phyloP scores from a whole-genome alignment of 2,113 vertebrate species.

The Dasyornis broadbenti region DNA sequence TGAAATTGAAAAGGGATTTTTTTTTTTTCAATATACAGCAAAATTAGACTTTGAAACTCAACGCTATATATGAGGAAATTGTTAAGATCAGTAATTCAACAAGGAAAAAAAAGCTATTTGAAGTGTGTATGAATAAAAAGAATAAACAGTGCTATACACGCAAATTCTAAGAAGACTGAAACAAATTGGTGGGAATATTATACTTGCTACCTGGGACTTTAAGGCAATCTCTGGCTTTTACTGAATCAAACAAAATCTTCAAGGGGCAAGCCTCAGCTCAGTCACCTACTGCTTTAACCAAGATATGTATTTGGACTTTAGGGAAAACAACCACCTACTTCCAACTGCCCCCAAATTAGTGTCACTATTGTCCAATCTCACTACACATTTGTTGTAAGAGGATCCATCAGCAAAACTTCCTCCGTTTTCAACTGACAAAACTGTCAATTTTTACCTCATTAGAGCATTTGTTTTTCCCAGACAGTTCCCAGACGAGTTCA shows the following conservation, averaged over 20 bases:
- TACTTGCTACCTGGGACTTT: not conserved
- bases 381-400: not conserved
- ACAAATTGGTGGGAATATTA: not conserved
- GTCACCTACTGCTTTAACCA: not conserved
- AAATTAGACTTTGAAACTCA: not conserved
- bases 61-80: not conserved
- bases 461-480: not conserved
- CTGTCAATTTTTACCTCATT: not conserved
- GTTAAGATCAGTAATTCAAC: not conserved
- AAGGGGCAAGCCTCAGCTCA: not conserved
- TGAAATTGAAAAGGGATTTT: not conserved
- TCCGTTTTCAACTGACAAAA: not conserved
- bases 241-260: not conserved
- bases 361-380: not conserved
- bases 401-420: not conserved
- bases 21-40: not conserved
- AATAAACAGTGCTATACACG: not conserved
- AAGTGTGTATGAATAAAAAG: not conserved
- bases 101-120: not conserved
- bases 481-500: not conserved
- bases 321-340: not conserved
- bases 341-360: fast-evolving
- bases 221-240: not conserved
- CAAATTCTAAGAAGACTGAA: not conserved
- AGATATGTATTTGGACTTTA: not conserved